Evolutionary conservation across 2,113 vertebrate genomes (phyloP).

Genomic region (Acanthisitta chloris): DNA sequence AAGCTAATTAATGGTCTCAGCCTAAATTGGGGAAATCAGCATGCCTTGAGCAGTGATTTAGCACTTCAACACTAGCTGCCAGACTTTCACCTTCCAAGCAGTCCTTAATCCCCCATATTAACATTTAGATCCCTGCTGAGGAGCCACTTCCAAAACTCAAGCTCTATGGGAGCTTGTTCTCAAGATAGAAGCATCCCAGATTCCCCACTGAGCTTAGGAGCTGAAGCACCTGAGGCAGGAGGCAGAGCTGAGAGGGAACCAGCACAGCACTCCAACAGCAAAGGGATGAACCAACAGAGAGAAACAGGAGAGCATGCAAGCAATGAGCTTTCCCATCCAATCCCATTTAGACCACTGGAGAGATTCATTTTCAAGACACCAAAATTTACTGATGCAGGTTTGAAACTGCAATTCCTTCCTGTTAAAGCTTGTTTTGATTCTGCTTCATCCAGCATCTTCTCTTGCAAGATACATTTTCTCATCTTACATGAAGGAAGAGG

Average conservation of each 20-base stretch:
- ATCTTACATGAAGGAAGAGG: accelerated
- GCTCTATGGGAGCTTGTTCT: background rate
- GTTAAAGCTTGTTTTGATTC: background rate
- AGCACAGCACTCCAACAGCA: accelerated
- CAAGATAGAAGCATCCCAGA: background rate
- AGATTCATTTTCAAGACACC: background rate
- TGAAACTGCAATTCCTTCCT: background rate
- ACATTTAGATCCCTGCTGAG: background rate
- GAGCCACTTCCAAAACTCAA: background rate
- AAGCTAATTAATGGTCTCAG: background rate
- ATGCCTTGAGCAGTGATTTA: background rate
- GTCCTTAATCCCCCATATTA: background rate
- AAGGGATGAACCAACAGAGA: background rate
- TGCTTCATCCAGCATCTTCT: background rate
- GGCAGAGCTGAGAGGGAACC: background rate
- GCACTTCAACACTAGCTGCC: background rate
- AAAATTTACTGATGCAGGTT: background rate
- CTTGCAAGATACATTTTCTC: background rate
- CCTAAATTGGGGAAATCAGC: background rate
- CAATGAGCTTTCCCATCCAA: background rate
- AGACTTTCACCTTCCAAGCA: background rate
- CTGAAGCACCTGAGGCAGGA: background rate
- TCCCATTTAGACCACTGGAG: background rate
- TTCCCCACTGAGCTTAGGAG: background rate
- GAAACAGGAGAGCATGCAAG: background rate